Percentiles rank a stretch among this genome's conserved stretches.
phyloP scores from a whole-genome alignment of 2,113 vertebrate species.

The Microtus richardsoni region DNA sequence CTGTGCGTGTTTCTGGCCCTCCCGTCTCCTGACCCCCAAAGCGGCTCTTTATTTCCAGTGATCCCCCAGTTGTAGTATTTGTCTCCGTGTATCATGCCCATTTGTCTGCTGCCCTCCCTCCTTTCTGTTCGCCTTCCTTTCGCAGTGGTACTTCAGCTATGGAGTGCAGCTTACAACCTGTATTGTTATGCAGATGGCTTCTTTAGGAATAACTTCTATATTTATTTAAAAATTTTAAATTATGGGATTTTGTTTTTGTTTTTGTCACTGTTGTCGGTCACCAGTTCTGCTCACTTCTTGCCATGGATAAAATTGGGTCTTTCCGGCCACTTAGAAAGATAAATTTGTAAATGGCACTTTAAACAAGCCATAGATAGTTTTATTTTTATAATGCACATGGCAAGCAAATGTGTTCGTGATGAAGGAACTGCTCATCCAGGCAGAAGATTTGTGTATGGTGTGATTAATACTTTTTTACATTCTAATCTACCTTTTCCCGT shows the following conservation, averaged over 20 bases:
- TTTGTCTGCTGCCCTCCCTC: slow-evolving; percentile 41
- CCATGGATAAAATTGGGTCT: slow-evolving; percentile 88
- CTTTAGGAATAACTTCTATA: slow-evolving; percentile 91
- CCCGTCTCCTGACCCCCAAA: slow-evolving; percentile 49
- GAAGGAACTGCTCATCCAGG: slow-evolving; percentile 82
- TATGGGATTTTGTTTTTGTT: slow-evolving; percentile 84
- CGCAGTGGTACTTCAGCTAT: slow-evolving; percentile 88
- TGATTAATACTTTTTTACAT: slow-evolving; percentile 52
- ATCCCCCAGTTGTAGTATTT: slow-evolving; percentile 81
- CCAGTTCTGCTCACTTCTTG: slow-evolving; percentile 90
- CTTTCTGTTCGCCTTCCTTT: background rate
- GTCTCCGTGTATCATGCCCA: slow-evolving; percentile 83
- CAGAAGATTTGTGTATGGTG: slow-evolving; percentile 27
- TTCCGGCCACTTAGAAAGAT: slow-evolving; percentile 83
- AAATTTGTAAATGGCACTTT: slow-evolving; percentile 89
- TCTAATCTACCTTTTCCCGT: slow-evolving; percentile 27
- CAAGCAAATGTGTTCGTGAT: slow-evolving; percentile 75
- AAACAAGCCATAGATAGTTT: slow-evolving; percentile 87
- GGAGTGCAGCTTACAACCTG: slow-evolving; percentile 87
- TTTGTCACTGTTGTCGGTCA: slow-evolving; percentile 86
- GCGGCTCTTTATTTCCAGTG: slow-evolving; percentile 76
- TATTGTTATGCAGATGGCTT: slow-evolving; percentile 88
- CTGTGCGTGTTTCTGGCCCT: slow-evolving; percentile 85
- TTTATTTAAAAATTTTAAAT: slow-evolving; percentile 94
- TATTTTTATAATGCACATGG: slow-evolving; percentile 80